Evolutionary conservation across 2,113 vertebrate species (phyloP).

Genomic region (Channa maculata): DNA sequence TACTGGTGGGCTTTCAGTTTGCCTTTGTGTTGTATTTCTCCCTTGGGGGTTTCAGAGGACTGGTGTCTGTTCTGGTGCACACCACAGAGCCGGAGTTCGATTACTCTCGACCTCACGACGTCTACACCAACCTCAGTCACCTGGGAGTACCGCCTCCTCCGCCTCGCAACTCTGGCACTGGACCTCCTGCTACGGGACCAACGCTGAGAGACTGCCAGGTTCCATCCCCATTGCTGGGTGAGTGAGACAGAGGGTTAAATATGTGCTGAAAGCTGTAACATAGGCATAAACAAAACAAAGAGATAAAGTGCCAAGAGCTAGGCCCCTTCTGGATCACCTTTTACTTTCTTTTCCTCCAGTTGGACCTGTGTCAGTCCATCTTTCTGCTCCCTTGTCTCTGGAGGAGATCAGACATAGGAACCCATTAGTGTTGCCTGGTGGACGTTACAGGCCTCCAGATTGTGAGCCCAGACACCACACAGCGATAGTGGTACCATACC

Average conservation of each 20-base stretch:
- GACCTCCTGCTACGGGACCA: conserved; percentile 69
- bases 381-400: conserved; percentile 86
- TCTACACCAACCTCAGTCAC: conserved; percentile 94
- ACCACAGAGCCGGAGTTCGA: conserved; percentile 87
- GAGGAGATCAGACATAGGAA: conserved; percentile 90
- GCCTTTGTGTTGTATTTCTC: conserved; percentile 96
- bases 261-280: not conserved
- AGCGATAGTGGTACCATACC: conserved; percentile 92
- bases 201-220: conserved; percentile 86
- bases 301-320: too few species aligned
- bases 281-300: not conserved
- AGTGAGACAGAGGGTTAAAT: conserved; percentile 34
- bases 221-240: conserved; percentile 89
- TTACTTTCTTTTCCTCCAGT: conserved; percentile 78
- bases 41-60: conserved; percentile 91
- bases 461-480: conserved; percentile 91
- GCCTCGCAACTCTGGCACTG: conserved; percentile 70
- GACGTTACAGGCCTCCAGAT: conserved; percentile 87
- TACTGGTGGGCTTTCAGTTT: conserved; percentile 95
- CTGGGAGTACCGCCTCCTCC: conserved; percentile 75
- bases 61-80: conserved; percentile 90
- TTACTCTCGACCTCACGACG: conserved; percentile 92
- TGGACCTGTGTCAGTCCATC: conserved; percentile 89
- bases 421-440: conserved; percentile 86
- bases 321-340: too few species aligned